phyloP scores from a whole-genome alignment of 2,797 vertebrate species.

The Poecile montanus region DNA sequence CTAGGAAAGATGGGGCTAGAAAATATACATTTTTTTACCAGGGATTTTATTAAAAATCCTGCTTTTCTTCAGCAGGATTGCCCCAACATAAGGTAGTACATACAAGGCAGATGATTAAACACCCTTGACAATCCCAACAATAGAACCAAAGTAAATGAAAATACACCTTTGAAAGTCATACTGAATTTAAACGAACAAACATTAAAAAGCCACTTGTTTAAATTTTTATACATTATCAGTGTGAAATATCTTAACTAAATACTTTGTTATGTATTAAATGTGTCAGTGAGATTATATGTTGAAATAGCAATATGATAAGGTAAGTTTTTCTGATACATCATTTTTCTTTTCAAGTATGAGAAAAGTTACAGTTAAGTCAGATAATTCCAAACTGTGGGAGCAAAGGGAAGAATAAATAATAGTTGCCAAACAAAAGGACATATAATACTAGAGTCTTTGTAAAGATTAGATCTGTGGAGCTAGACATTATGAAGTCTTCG shows the following conservation, averaged over 20 bases:
- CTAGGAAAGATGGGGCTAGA: slow-evolving; percentile 7
- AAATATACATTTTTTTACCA: not conserved
- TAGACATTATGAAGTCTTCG: not conserved
- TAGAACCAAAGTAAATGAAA: not conserved
- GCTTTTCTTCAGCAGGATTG: not conserved
- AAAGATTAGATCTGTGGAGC: not conserved
- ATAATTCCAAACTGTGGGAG: not conserved
- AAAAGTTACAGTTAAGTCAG: not conserved
- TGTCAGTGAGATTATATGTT: not conserved
- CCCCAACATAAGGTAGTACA: not conserved
- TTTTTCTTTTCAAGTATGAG: not conserved
- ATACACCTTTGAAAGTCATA: not conserved
- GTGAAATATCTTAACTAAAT: not conserved
- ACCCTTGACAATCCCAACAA: not conserved
- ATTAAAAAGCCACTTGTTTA: not conserved
- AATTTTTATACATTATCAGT: not conserved
- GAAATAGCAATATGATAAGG: not conserved
- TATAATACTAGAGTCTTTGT: not conserved
- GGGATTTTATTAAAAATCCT: not conserved
- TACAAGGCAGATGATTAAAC: not conserved
- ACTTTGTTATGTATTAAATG: not conserved
- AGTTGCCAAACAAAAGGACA: not conserved
- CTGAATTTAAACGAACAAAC: not conserved
- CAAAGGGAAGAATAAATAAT: not conserved
- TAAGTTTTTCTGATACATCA: not conserved